Base-by-base conservation (phyloP, 2,888 invertebrate genomes). In the Muscina levida region DNA sequence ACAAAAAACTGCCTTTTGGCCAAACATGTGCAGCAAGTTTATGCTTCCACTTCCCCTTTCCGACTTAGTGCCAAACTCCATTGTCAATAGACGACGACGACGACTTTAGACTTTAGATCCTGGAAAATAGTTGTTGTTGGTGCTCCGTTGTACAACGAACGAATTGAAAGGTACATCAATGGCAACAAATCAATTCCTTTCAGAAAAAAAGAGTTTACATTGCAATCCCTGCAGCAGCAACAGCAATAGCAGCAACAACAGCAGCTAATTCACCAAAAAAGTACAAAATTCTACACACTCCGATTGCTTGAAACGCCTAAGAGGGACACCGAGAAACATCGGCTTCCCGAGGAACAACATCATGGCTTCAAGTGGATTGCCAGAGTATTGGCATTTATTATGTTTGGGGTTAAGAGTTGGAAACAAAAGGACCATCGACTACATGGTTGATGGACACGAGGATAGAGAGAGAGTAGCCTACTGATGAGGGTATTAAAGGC, bases 121-220 rank as follows among this genome's bases (percentile, higher is more conserved):
- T 5, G 31, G 31, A 31, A 31, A 31, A 13, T 22, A 19, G 62
- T 62, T 62, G 62, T 13, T 56, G 44, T 11, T 44, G 44, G n/a
- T n/a, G n/a, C n/a, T n/a, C 44, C 13, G 44, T 44, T 2, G 56
- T 56, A 42, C 17, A 22, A 39, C 22, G 13, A 62, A 11, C 42
- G 42, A 42, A 62, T 62, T 62, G 39, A 62, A 62, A 62, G 62
- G 62, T 68, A 51, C 70, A 70, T 77, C 70, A 77, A 70, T 66
- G 15, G 57, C 48, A 80, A 57, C 72, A 73, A 76, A 77, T 80
- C 73, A 77, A 66, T 73, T 72, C 42, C 42, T 44, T 53, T 56
- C 48, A 44, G n/a, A n/a, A n/a, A n/a, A n/a, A 17, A 44, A 51
- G n/a, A 65, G 66, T 77, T 72, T 80, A 26, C 70, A 19, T 66